Conservation (phyloP, 2,888 invertebrate genomes). For the Silvanus unidentatus region DNA sequence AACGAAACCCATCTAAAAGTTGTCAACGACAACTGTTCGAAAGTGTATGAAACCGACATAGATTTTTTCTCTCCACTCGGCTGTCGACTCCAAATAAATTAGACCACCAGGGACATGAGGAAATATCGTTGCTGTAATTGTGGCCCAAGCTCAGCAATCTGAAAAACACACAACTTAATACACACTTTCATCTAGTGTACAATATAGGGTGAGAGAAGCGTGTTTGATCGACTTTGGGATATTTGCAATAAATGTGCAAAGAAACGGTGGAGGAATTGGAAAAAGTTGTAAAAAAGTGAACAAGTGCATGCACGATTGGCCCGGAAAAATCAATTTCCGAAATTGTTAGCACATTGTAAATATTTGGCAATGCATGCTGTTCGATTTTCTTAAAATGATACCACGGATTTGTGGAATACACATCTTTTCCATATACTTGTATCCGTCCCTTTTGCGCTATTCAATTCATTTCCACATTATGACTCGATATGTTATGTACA, state of each 20-base stretch:
- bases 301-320: slow-evolving; percentile 12
- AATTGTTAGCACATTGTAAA: slow-evolving; percentile 18
- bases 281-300: no score
- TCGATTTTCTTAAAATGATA: slow-evolving; percentile 12
- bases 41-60: slow-evolving; percentile 8
- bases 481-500: no score
- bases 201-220: no score
- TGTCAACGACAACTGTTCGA: slow-evolving; percentile 9
- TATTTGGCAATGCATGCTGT: slow-evolving; percentile 18
- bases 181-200: neutral
- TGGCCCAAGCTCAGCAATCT: neutral
- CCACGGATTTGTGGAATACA: slow-evolving; percentile 7
- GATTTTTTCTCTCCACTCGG: slow-evolving; percentile 16
- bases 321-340: slow-evolving; percentile 19
- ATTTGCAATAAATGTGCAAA: no score
- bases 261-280: no score
- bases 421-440: no score
- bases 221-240: no score
- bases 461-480: no score
- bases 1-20: slow-evolving; percentile 9
- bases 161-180: neutral
- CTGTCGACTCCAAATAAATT: slow-evolving; percentile 20
- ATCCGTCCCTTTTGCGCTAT: no score
- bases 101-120: slow-evolving; percentile 11
- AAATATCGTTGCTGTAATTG: slow-evolving; percentile 10